Conservation (phyloP, 2,888 invertebrate genomes). For the Limnephilus auricula region DNA sequence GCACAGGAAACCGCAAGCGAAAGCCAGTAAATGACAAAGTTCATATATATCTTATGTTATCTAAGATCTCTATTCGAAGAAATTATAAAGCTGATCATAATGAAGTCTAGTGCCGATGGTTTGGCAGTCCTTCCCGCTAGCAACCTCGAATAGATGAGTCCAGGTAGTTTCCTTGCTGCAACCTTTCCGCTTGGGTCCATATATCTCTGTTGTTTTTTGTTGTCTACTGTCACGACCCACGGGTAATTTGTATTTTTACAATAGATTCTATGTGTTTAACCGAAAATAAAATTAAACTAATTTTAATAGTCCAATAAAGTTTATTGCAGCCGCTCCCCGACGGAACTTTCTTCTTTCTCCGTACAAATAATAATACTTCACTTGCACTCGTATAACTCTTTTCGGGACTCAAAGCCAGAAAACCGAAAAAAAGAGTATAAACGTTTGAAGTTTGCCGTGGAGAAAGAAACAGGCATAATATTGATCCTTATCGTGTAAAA, state of each 20-base stretch:
- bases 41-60: background rate
- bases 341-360: slow-evolving; percentile 51
- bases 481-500: background rate
- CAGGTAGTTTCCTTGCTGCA: slow-evolving; percentile 33
- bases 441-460: background rate
- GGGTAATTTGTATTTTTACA: slow-evolving; percentile 54
- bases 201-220: slow-evolving; percentile 54
- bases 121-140: background rate
- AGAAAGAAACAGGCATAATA: background rate
- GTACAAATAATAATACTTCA: slow-evolving; percentile 10
- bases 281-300: slow-evolving; percentile 52
- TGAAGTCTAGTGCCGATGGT: slow-evolving; percentile 3
- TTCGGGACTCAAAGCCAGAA: background rate
- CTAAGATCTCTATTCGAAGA: background rate
- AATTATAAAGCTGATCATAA: background rate
- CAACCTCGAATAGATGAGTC: background rate
- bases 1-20: background rate
- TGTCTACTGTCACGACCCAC: slow-evolving; percentile 59
- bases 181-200: slow-evolving; percentile 46
- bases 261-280: slow-evolving; percentile 47
- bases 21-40: background rate
- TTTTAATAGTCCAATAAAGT: slow-evolving; percentile 57
- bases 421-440: background rate
- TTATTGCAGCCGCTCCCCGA: slow-evolving; percentile 48
- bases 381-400: slow-evolving; percentile 45